phyloP scores from a whole-genome alignment of 2,888 invertebrate species.

The Onchidella celtica region DNA sequence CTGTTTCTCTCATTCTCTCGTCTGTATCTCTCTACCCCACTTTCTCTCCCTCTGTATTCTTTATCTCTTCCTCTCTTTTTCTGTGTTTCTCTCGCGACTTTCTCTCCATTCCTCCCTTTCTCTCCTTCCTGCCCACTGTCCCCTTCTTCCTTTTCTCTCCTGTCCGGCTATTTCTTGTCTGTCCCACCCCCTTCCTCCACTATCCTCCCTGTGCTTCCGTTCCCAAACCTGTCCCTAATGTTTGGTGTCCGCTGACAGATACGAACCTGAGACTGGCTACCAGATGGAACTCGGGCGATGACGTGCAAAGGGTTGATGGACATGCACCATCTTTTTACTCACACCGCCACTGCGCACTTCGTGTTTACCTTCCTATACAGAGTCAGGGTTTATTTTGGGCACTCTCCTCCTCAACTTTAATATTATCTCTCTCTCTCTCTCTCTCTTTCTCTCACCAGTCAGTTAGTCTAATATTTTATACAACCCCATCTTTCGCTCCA shows the following conservation, averaged over 20 bases:
- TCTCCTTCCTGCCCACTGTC: background rate
- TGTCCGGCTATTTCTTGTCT: background rate
- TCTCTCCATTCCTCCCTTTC: background rate
- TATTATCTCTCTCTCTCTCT: too few species aligned
- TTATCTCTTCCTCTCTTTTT: background rate
- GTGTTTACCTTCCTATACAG: too few species aligned
- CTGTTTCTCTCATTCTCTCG: too few species aligned
- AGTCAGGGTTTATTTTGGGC: too few species aligned
- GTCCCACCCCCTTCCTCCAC: background rate
- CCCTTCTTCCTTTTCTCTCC: background rate
- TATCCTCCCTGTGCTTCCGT: background rate
- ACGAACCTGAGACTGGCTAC: background rate
- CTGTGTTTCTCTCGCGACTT: background rate
- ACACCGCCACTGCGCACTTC: too few species aligned
- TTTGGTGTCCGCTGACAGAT: background rate
- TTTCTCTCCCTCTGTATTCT: background rate
- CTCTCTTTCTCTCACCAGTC: too few species aligned
- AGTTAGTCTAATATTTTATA: too few species aligned
- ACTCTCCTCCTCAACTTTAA: too few species aligned
- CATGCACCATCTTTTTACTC: too few species aligned
- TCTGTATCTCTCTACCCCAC: background rate
- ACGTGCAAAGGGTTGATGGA: background rate
- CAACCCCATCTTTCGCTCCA: too few species aligned
- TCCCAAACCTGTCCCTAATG: background rate
- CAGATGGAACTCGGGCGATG: conserved; percentile 15